A percentile compares a stretch with the other conserved stretches of the same genome.
These are phyloP conservation scores for Archips crataeganus DNA, from an alignment of 2,888 invertebrate species.

Conservation along the genomic window DNA sequence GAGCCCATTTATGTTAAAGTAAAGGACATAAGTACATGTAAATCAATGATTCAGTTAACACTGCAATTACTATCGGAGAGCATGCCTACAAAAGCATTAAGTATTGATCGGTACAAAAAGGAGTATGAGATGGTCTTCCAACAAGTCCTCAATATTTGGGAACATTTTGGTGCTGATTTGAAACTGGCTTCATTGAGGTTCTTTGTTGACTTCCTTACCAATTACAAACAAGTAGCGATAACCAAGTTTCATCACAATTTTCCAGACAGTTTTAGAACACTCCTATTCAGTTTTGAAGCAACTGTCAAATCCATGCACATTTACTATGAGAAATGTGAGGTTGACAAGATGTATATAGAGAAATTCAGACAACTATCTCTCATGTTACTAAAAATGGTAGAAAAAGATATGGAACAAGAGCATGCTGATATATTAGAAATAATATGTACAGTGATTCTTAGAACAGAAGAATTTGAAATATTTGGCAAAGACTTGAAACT, in stretches of 20 bases:
- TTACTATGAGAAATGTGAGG: conserved; percentile 68
- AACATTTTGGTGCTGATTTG: conserved; percentile 69
- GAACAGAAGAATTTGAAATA: conserved; percentile 53
- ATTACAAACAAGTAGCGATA: conserved; percentile 62
- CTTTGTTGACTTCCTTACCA: conserved; percentile 65
- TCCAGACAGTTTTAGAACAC: conserved; percentile 56
- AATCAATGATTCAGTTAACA: conserved; percentile 65
- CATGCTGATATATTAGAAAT: conserved; percentile 54
- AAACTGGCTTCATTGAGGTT: conserved; percentile 69
- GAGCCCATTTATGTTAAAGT: conserved; percentile 74
- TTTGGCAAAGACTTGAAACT: conserved; percentile 65
- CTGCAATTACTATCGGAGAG: conserved; percentile 72
- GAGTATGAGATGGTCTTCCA: conserved; percentile 58
- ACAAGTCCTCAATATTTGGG: conserved; percentile 63
- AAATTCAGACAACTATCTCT: conserved; percentile 58
- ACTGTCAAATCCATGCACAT: conserved; percentile 61
- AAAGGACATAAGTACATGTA: conserved; percentile 65
- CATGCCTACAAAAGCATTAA: conserved; percentile 65
- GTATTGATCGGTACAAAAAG: conserved; percentile 54
- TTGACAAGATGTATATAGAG: conserved; percentile 58
- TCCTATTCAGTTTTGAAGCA: conserved; percentile 62
- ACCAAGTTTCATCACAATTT: conserved; percentile 60
- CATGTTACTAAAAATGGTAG: conserved; percentile 55
- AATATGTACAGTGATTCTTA: conserved; percentile 63
- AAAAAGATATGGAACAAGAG: conserved; percentile 48